phyloP scores from a whole-genome alignment of 2,797 vertebrate genomes.

The Sebastes elongatus region DNA sequence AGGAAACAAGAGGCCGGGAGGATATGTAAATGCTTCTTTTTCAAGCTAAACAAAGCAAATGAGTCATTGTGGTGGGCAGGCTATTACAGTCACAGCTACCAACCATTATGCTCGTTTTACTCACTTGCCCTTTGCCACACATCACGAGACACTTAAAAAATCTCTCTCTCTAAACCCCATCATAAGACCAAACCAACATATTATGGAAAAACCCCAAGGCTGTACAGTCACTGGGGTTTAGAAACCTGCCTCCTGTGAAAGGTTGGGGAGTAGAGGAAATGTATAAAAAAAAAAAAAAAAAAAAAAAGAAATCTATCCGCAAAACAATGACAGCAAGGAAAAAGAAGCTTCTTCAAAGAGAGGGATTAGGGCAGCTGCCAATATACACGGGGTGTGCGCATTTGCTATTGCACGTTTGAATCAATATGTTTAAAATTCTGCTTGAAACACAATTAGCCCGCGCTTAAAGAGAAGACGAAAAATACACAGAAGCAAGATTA shows the following conservation, averaged over 20 bases:
- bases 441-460: constrained; percentile 76
- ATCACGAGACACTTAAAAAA: constrained; percentile 16
- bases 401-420: constrained; percentile 64
- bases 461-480: constrained; percentile 51
- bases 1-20: not conserved
- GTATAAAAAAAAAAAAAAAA: not conserved
- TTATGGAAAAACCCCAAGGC: constrained; percentile 8
- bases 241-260: constrained; percentile 28
- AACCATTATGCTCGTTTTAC: constrained; percentile 42
- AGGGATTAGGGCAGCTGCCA: constrained; percentile 68
- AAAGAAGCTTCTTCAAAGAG: constrained; percentile 59
- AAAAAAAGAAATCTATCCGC: constrained; percentile 17
- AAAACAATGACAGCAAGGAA: constrained; percentile 64
- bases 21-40: constrained; percentile 25
- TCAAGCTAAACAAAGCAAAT: constrained; percentile 43
- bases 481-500: constrained; percentile 64
- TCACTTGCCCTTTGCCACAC: constrained; percentile 26
- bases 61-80: constrained; percentile 41
- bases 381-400: constrained; percentile 52
- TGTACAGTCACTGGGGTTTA: constrained; percentile 10
- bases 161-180: not conserved
- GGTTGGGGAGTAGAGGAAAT: not conserved
- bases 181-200: constrained; percentile 28
- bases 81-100: constrained; percentile 30
- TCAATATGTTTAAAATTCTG: constrained; percentile 79